Conservation (phyloP, 2,113 vertebrate genomes). For the Neopipo cinnamomea region DNA sequence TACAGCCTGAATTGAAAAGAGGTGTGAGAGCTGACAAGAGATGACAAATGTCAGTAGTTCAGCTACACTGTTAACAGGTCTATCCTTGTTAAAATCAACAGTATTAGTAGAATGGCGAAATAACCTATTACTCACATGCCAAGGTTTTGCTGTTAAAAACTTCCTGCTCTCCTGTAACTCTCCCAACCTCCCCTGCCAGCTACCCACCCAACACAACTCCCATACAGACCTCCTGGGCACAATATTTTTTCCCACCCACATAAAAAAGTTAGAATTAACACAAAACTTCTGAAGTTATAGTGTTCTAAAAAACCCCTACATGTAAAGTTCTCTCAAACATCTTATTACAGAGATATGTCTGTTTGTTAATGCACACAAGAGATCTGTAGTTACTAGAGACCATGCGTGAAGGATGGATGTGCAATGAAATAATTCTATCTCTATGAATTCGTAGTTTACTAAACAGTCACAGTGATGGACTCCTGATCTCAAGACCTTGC, state of each 20-base stretch:
- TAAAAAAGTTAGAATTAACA: background rate
- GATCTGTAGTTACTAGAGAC: background rate
- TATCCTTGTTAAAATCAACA: constrained; percentile 22
- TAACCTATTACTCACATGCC: background rate
- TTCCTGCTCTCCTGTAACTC: background rate
- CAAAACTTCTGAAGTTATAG: background rate
- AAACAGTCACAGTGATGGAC: background rate
- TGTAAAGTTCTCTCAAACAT: background rate
- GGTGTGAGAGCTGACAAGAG: constrained; percentile 16
- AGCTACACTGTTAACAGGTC: background rate
- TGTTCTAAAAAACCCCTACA: fast-evolving
- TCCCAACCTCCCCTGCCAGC: background rate
- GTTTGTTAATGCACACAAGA: background rate
- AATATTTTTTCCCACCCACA: background rate
- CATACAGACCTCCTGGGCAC: background rate
- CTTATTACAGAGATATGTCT: background rate
- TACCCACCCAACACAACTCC: background rate
- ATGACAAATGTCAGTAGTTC: constrained; percentile 46
- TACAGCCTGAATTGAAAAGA: background rate
- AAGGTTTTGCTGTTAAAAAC: background rate
- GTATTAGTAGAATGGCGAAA: background rate
- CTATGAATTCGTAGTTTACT: background rate
- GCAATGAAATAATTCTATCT: background rate
- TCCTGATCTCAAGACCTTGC: background rate
- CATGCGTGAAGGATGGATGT: background rate